Evolutionary conservation across 37 sponge, comb jelly and placozoan genomes (phyloP).

Genomic region (Spongia lamella): DNA sequence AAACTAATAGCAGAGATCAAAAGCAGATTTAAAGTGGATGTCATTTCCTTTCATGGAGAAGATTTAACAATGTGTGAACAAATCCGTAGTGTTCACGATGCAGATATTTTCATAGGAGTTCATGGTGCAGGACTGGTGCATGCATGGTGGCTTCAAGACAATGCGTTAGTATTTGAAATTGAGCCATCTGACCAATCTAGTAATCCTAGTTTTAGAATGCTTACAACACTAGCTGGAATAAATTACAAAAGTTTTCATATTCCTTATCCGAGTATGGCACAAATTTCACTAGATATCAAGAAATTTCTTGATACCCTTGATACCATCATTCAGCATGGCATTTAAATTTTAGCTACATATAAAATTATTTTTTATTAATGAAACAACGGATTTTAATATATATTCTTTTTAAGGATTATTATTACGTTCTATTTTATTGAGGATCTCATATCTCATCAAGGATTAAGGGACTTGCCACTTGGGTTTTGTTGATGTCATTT

Average conservation of each 20-base stretch:
- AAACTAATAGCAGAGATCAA: slow-evolving; percentile 31
- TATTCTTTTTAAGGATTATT: too few species aligned
- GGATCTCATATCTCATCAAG: too few species aligned
- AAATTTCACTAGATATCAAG: too few species aligned
- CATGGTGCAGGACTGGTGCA: slow-evolving; percentile 80
- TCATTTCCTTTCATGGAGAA: slow-evolving; percentile 40
- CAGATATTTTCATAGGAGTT: slow-evolving; percentile 61
- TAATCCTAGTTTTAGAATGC: slow-evolving; percentile 60
- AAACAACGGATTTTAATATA: too few species aligned
- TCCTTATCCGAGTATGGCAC: too few species aligned
- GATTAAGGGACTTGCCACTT: too few species aligned
- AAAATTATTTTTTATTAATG: too few species aligned
- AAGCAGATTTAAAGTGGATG: slow-evolving; percentile 21
- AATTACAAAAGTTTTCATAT: slow-evolving; percentile 21
- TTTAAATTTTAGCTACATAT: too few species aligned
- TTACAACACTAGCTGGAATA: slow-evolving; percentile 48
- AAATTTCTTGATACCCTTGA: too few species aligned
- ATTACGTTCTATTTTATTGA: too few species aligned
- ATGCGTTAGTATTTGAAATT: slow-evolving; percentile 56
- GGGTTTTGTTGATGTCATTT: too few species aligned
- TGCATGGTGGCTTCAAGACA: slow-evolving; percentile 65
- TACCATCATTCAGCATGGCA: too few species aligned
- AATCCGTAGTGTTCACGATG: slow-evolving; percentile 24
- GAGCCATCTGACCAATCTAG: slow-evolving; percentile 22
- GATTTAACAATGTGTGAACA: slow-evolving; percentile 60